Evolutionary conservation across 2,113 vertebrate genomes (phyloP), one percentile per base, ranked within the genome.

Genomic region (Numenius arquata): DNA sequence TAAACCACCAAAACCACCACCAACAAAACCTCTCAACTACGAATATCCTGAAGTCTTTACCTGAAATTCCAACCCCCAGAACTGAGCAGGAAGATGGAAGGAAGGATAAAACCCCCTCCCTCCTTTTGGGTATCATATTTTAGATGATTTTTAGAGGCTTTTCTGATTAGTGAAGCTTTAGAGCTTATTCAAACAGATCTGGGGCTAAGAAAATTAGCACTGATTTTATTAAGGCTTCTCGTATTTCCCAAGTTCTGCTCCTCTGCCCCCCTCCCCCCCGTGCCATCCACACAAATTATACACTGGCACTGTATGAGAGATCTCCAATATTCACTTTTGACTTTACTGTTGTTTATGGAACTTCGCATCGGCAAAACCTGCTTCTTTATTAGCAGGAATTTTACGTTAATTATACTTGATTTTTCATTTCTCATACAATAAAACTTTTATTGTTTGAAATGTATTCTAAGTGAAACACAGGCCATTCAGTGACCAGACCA

Each of bases 171-270:
- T 58, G 30, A 23, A 79, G 73, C 36, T 89, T 89, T 78, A 75
- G 12, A 68, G 22, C 19, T 82, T 68, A 73, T 16, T 76, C 27
- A 85, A 76, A 85, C 15, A 70, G 29, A 67, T 76, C 9, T 19
- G n/a, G 12, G 38, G 22, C 58, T 85, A 96, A 61, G 52, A 90
- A 95, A 89, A 81, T 26, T 18, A 82, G 11, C 23, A 74, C 18
- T 40, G 29, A 63, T 74, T 89, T 91, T 89, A 74, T 63, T n/a
- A 84, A 47, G 17, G 61, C 21, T 77, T 95, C 43, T 77, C 4
- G 0, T 76, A 70, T 66, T 82, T 93, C 40, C 53, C 22, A 79
- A 26, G 74, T 79, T 50, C 52, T 81, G 20, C 47, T 70, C 12
- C 12, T 27, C 55, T 30, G 53, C 29, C 16, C 16, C 53, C 9